phyloP scores from a whole-genome alignment of 2,113 vertebrate genomes.

The Prietella phreatophila region DNA sequence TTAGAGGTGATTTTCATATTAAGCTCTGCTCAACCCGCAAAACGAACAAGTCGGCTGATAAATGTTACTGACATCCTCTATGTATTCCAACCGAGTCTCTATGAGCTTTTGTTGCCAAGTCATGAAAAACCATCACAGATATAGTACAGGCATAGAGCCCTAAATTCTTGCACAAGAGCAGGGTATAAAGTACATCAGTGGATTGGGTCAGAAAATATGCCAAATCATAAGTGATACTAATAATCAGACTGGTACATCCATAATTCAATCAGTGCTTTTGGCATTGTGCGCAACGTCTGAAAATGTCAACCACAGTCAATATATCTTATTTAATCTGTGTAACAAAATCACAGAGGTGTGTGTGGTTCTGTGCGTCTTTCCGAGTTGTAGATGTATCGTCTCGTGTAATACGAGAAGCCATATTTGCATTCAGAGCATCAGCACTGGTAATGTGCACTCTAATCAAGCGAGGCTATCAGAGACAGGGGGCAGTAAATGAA shows the following conservation, averaged over 20 bases:
- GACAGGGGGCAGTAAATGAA: conserved; percentile 7
- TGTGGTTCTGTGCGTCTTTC: neutral
- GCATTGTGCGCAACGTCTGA: neutral
- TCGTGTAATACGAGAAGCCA: neutral
- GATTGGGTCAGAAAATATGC: neutral
- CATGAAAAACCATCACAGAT: neutral
- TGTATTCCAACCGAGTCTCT: neutral
- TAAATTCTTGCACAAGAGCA: neutral
- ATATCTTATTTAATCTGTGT: neutral
- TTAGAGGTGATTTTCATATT: no score
- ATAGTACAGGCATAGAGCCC: neutral
- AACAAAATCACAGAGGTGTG: neutral
- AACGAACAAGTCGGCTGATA: neutral
- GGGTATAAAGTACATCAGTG: neutral
- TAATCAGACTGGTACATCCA: neutral
- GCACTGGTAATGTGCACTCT: conserved; percentile 30
- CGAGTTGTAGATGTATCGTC: neutral
- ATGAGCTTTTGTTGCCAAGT: neutral
- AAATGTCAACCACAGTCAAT: neutral
- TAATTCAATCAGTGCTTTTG: neutral
- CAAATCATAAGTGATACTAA: neutral
- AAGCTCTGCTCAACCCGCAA: no score
- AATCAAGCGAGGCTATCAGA: conserved; percentile 30
- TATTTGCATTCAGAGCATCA: conserved; percentile 39
- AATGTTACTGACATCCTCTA: neutral